phyloP scores from a whole-genome alignment of 2,888 invertebrate genomes.

The Lepidochitona cinerea region DNA sequence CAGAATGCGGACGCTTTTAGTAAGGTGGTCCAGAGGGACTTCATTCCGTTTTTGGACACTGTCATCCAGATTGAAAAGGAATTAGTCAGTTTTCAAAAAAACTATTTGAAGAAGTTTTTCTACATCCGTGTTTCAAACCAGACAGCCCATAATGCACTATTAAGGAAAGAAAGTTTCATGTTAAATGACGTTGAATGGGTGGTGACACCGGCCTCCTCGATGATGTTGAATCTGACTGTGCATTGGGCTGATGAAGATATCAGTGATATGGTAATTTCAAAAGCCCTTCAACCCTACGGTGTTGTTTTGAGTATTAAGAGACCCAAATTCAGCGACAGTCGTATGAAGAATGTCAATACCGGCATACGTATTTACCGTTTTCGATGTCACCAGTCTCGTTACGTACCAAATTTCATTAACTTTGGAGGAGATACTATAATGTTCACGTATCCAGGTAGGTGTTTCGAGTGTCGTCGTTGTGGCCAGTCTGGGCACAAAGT shows the following conservation, averaged over 20 bases:
- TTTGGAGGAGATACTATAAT: not conserved
- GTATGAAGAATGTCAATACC: not conserved
- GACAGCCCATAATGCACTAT: not conserved
- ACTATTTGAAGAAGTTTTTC: not conserved
- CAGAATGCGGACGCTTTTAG: not conserved
- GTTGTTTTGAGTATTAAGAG: not conserved
- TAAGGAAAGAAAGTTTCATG: not conserved
- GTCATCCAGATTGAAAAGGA: not conserved
- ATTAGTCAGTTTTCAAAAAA: not conserved
- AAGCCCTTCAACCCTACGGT: not conserved
- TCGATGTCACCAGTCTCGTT: not conserved
- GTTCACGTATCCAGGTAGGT: not conserved
- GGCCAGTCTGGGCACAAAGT: not conserved
- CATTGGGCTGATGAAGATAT: not conserved
- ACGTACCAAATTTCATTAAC: not conserved
- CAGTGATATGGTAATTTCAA: not conserved
- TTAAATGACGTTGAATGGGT: not conserved
- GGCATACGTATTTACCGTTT: not conserved
- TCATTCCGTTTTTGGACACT: not conserved
- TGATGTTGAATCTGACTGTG: not conserved
- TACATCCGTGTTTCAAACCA: not conserved
- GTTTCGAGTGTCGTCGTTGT: not conserved
- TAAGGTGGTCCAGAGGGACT: not conserved
- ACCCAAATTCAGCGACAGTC: not conserved
- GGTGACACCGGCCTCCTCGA: not conserved